Percentiles rank a stretch among this genome's conserved stretches.
phyloP scores from a whole-genome alignment of 2,113 vertebrate genomes.

The Pavo muticus region DNA sequence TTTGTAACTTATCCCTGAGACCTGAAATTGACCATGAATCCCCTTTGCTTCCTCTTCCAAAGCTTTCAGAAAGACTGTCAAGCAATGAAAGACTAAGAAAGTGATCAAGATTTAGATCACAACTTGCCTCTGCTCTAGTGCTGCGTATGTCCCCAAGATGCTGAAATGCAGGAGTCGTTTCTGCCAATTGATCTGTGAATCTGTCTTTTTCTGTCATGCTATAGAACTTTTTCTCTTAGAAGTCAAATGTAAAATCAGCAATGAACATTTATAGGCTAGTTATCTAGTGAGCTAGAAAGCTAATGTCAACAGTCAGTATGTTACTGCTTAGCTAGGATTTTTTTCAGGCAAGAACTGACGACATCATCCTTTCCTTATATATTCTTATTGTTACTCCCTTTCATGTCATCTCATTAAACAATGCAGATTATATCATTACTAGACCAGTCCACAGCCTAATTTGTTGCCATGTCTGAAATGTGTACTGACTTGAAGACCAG shows the following conservation, averaged over 20 bases:
- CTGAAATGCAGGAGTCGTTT: neutral
- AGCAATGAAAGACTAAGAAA: neutral
- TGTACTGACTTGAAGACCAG: neutral
- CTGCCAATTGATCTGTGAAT: slow-evolving; percentile 5
- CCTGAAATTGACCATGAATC: neutral
- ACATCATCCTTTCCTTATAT: neutral
- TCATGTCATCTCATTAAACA: neutral
- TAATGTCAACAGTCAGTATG: neutral
- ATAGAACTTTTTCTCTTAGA: neutral
- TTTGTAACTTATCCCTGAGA: neutral
- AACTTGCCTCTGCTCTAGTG: neutral
- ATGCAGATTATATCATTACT: neutral
- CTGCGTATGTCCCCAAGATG: neutral
- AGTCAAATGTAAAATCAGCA: slow-evolving; percentile 14
- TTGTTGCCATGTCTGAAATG: neutral
- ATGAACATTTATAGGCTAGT: slow-evolving; percentile 47
- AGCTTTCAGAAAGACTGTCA: neutral
- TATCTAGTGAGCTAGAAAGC: slow-evolving; percentile 28
- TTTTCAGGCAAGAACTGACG: neutral
- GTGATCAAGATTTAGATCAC: neutral
- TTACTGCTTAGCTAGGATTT: neutral
- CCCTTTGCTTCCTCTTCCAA: neutral
- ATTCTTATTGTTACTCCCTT: neutral
- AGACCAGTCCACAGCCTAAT: neutral
- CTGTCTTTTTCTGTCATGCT: neutral